Conservation (phyloP, 2,113 vertebrate species). For the Mionectes macconnelli region DNA sequence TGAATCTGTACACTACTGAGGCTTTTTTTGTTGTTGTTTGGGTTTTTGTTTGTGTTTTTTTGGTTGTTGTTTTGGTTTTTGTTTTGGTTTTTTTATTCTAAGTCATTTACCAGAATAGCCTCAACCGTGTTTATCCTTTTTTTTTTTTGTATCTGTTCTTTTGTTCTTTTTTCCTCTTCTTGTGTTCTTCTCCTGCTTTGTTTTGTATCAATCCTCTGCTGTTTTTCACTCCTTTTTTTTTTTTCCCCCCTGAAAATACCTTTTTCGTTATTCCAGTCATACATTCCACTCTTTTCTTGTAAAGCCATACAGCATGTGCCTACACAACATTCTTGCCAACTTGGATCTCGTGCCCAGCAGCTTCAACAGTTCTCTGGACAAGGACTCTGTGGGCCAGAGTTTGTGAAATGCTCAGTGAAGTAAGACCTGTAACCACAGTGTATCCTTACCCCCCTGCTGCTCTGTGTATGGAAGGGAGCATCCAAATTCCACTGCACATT, state of each 20-base stretch:
- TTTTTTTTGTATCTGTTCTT: not conserved
- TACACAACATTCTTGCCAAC: not conserved
- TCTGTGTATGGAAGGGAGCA: not conserved
- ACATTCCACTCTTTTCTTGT: not conserved
- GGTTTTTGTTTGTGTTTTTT: too few species aligned
- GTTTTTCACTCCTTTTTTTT: not conserved
- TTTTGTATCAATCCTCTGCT: not conserved
- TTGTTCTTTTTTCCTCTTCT: not conserved
- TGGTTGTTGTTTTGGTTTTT: too few species aligned
- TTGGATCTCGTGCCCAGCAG: not conserved
- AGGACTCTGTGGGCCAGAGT: not conserved
- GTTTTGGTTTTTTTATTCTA: not conserved
- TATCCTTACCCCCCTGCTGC: not conserved
- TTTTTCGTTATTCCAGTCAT: not conserved
- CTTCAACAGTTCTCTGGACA: not conserved
- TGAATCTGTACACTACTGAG: not conserved
- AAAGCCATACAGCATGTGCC: not conserved
- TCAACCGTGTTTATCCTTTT: not conserved
- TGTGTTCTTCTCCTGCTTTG: not conserved
- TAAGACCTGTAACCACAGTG: not conserved
- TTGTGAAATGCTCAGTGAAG: not conserved
- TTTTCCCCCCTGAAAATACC: not conserved
- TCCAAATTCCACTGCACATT: not conserved
- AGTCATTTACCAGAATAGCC: not conserved
- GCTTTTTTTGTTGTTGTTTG: too few species aligned